Conservation (phyloP, 2,797 vertebrate genomes). For the Vultur gryphus region DNA sequence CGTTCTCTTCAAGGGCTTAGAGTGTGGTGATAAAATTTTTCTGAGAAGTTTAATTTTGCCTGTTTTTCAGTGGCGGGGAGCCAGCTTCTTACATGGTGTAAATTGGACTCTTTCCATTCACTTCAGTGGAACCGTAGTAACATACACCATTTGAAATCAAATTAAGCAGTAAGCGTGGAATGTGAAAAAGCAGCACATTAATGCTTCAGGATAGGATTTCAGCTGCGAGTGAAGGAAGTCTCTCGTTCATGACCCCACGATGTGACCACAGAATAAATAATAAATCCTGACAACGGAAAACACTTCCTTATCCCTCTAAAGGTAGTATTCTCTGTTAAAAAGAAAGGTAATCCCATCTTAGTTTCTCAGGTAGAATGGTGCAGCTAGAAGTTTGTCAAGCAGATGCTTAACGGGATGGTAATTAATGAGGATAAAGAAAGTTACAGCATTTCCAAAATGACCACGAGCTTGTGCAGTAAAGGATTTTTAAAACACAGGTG, state of each 20-base stretch:
- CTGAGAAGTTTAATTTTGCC: constrained; percentile 21
- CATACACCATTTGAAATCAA: constrained; percentile 55
- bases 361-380: neutral
- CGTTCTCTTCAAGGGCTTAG: neutral
- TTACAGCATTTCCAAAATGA: neutral
- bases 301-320: neutral
- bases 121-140: neutral
- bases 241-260: neutral
- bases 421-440: neutral
- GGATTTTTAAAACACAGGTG: neutral
- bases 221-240: neutral
- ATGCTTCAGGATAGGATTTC: constrained; percentile 13
- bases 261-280: constrained; percentile 15
- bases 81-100: neutral
- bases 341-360: neutral
- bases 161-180: constrained; percentile 37
- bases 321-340: neutral
- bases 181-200: constrained; percentile 30
- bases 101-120: constrained; percentile 25
- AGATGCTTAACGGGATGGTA: neutral
- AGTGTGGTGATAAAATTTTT: neutral
- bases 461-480: neutral
- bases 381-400: neutral
- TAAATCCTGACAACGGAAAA: neutral
- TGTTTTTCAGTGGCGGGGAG: neutral